Conservation (phyloP, 2,797 vertebrate species). For the Spondyliosoma cantharus region DNA sequence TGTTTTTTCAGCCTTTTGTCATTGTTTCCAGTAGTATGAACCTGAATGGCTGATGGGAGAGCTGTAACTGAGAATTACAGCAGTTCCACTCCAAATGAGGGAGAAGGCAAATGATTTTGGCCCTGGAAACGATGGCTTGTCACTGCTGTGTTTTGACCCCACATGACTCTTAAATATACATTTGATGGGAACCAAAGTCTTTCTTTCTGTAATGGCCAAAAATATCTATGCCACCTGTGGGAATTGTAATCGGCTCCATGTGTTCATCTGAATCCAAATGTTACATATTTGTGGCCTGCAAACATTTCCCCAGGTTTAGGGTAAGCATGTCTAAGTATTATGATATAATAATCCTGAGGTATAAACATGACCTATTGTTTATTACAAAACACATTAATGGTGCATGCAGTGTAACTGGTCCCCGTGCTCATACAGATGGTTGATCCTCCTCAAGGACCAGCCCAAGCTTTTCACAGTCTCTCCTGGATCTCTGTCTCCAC, state of each 20-base stretch:
- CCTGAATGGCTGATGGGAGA: conserved; percentile 43
- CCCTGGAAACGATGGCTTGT: conserved; percentile 50
- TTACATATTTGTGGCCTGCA: conserved; percentile 2
- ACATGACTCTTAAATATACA: conserved; percentile 40
- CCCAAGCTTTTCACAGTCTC: conserved; percentile 9
- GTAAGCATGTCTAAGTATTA: conserved; percentile 4
- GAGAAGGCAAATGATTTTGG: conserved; percentile 47
- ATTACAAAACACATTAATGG: background rate
- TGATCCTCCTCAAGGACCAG: conserved; percentile 22
- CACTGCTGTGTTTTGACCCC: conserved; percentile 36
- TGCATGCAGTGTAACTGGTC: conserved; percentile 21
- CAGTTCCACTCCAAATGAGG: conserved; percentile 32
- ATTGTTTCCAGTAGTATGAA: conserved; percentile 75
- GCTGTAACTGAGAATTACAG: conserved; percentile 56
- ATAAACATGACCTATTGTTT: conserved; percentile 4
- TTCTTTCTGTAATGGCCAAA: conserved; percentile 45
- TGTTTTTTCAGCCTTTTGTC: conserved; percentile 64
- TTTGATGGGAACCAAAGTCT: conserved; percentile 48
- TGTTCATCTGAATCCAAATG: conserved; percentile 37
- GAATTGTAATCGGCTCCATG: conserved; percentile 40
- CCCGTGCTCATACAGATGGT: conserved; percentile 4
- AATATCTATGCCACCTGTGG: conserved; percentile 40
- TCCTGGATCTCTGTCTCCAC: conserved; percentile 16
- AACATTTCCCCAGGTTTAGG: conserved; percentile 4
- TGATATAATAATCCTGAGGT: conserved; percentile 3